These are phyloP conservation scores for Trissolcus brochymenae DNA, from an alignment of 2,888 invertebrate species.

Conservation along the genomic window DNA sequence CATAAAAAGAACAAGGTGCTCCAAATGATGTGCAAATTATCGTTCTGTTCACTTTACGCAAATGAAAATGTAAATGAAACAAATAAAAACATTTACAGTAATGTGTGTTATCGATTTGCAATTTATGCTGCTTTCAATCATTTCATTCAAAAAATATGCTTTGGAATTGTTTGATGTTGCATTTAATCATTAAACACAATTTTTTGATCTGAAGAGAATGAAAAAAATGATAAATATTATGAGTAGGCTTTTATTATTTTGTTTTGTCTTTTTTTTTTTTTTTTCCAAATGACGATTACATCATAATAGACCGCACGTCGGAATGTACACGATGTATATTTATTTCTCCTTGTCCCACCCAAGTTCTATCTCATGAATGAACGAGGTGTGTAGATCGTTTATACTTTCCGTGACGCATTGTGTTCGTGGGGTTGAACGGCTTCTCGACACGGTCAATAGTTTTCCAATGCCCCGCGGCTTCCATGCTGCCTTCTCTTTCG, in stretches of 20 bases:
- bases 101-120: no score
- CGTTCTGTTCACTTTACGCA: no score
- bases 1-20: background rate
- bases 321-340: slow-evolving; percentile 3
- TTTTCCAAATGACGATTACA: background rate
- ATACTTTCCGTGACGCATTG: slow-evolving; percentile 66
- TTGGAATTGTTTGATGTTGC: no score
- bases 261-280: background rate
- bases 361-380: slow-evolving; percentile 69
- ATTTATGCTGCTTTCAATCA: no score
- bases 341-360: slow-evolving; percentile 38
- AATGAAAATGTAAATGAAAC: no score
- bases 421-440: slow-evolving; percentile 67
- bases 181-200: no score
- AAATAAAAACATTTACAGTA: no score
- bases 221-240: no score
- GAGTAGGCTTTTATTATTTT: no score
- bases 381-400: slow-evolving; percentile 66
- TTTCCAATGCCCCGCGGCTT: slow-evolving; percentile 66
- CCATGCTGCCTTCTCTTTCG: slow-evolving; percentile 52
- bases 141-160: no score
- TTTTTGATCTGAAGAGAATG: no score
- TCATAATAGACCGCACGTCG: background rate
- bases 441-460: slow-evolving; percentile 72
- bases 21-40: background rate